Percentiles rank a stretch among this genome's conserved stretches.
Conservation (phyloP, 2,113 vertebrate species). For the Elanus axillaris region DNA sequence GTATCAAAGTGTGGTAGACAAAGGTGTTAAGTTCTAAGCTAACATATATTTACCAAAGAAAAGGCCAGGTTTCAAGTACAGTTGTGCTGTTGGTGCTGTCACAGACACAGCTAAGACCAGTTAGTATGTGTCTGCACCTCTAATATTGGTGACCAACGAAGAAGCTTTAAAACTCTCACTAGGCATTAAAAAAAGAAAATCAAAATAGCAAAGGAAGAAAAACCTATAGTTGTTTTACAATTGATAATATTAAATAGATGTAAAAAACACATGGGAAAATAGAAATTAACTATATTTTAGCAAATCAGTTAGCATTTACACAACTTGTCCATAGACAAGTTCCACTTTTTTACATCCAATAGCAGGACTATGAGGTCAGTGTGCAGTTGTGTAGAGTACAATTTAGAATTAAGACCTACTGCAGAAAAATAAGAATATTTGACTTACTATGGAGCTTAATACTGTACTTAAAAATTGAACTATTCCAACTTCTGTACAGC, state of each 20-base stretch:
- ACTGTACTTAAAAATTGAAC: neutral
- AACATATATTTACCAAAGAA: neutral
- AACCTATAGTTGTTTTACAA: neutral
- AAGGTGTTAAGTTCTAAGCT: neutral
- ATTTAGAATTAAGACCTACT: neutral
- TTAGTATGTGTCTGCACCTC: neutral
- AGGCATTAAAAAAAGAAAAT: neutral
- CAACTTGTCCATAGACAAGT: neutral
- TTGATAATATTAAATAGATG: neutral
- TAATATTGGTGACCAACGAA: neutral
- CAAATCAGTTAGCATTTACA: neutral
- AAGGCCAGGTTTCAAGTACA: neutral
- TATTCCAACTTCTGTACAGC: neutral
- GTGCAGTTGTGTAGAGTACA: neutral
- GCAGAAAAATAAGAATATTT: neutral
- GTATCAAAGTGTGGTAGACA: neutral
- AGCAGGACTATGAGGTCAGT: neutral
- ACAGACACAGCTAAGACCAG: neutral
- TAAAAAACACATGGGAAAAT: neutral
- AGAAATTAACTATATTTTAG: neutral
- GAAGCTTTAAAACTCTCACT: neutral
- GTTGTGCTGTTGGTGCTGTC: neutral
- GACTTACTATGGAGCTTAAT: neutral
- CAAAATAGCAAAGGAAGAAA: neutral
- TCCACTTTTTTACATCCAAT: neutral